These are phyloP conservation scores for Arothron firmamentum DNA, from an alignment of 2,113 vertebrate species.

Conservation along the genomic window DNA sequence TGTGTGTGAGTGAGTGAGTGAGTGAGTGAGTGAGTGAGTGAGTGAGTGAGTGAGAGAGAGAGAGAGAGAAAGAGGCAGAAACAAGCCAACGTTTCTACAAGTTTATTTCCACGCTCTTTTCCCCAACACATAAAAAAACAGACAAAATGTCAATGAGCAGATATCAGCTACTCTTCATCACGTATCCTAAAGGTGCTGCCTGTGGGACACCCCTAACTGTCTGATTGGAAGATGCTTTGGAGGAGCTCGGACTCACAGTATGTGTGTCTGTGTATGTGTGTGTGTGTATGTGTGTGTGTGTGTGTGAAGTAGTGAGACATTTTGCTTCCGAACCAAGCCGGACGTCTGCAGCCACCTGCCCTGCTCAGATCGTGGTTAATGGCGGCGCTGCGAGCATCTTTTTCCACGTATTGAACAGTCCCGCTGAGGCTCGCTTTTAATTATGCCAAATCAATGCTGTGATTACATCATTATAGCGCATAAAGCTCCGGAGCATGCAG, in stretches of 20 bases:
- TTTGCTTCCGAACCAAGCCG: background rate
- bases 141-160: background rate
- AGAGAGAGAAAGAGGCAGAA: no score
- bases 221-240: no score
- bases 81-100: background rate
- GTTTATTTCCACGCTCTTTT: slow-evolving; percentile 51
- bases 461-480: slow-evolving; percentile 44
- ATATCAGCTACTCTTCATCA: slow-evolving; percentile 6
- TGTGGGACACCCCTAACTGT: background rate
- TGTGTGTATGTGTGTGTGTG: slow-evolving; percentile 4
- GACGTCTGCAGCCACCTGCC: slow-evolving; percentile 32
- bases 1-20: slow-evolving; percentile 11
- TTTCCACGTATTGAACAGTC: slow-evolving; percentile 68
- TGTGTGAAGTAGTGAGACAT: slow-evolving; percentile 23
- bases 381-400: slow-evolving; percentile 45
- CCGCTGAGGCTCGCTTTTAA: slow-evolving; percentile 59
- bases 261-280: slow-evolving; percentile 10
- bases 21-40: slow-evolving; percentile 5
- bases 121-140: slow-evolving; percentile 40
- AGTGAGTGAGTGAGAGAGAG: no score
- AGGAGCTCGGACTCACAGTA: background rate
- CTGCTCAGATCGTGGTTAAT: slow-evolving; percentile 43
- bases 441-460: slow-evolving; percentile 65
- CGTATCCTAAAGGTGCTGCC: slow-evolving; percentile 11
- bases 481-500: slow-evolving; percentile 26